Evolutionary conservation across 2,797 vertebrate genomes (phyloP), one percentile per base, ranked within the genome.

Genomic region (Yasuhikotakia modesta): DNA sequence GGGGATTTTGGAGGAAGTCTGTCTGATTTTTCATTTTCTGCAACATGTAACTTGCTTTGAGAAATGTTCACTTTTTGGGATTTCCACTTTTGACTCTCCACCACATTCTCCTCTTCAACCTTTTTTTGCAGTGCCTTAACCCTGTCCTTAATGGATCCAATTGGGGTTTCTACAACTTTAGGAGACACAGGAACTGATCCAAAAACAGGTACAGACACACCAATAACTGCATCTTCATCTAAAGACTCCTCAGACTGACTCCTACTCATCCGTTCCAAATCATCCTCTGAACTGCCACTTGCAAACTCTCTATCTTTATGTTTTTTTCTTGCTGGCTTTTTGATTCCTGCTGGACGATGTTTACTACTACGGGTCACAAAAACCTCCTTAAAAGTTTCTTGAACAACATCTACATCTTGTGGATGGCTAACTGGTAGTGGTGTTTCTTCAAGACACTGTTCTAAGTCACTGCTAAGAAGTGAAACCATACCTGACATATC

Each of bases 111-210:
- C 61, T 96, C 94, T 85, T 96, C 93, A 45, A 97, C 94, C 86
- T 94, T 93, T 82, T 92, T 96, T 87, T 99, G 95, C 75, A 99
- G 94, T 79, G 95, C 95, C 90, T 95, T 96, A 30, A 99, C 96
- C 88, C 91, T 96, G 74, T 99, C 96, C 87, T 96, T 99, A 86
- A 99, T 98, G n/a, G 96, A 96, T 50, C 98, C 97, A 63, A 98
- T 96, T n/a, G 96, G 93, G 50, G 95, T 98, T 83, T 98, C 96
- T 84, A 97, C 93, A 12, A 99, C 91, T 65, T 92, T 87, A n/a
- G 98, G 96, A 73, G 97, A 99, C 3, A 91, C 89, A 24, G 95
- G 95, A 73, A 93, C 91, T 14, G 24, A 46, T 67, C 21, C 68
- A 67, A 73, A 22, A 78, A 66, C 74, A 83, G 84, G 55, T 27